Evolutionary conservation across 2,797 vertebrate genomes (phyloP).

Genomic region (Tadarida brasiliensis): DNA sequence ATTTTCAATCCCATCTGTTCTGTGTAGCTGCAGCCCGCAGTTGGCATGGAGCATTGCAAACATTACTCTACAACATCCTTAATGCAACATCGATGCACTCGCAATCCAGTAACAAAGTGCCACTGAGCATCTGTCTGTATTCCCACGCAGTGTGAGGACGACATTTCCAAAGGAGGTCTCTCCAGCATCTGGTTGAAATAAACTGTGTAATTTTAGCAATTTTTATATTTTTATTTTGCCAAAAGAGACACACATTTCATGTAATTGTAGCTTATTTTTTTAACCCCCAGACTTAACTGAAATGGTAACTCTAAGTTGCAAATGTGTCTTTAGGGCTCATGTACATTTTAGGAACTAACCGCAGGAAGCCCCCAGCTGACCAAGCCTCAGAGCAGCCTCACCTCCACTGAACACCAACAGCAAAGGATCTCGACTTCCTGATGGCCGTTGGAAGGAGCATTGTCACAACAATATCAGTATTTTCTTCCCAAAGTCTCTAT

Average conservation of each 20-base stretch:
- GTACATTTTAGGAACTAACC: conserved; percentile 28
- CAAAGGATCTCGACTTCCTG: neutral
- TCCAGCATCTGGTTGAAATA: conserved; percentile 77
- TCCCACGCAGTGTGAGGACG: neutral
- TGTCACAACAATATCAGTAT: neutral
- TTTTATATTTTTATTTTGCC: conserved; percentile 76
- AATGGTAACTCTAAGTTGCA: neutral
- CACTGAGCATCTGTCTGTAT: conserved; percentile 74
- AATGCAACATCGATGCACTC: conserved; percentile 46
- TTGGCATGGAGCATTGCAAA: conserved; percentile 39
- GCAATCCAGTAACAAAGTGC: conserved; percentile 47
- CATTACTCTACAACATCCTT: neutral
- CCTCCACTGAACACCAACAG: fast-evolving
- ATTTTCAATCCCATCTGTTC: conserved; percentile 81
- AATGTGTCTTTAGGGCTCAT: neutral
- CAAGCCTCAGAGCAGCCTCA: neutral
- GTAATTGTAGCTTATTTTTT: conserved; percentile 67
- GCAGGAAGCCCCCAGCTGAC: neutral
- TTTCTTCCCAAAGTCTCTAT: conserved; percentile 9
- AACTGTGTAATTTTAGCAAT: conserved; percentile 73
- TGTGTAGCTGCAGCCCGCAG: conserved; percentile 34
- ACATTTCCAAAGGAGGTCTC: conserved; percentile 30
- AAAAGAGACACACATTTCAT: conserved; percentile 68
- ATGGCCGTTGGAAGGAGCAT: neutral
- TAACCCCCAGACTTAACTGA: conserved; percentile 54